A percentile compares a stretch with the other conserved stretches of the same genome.
Evolutionary conservation across 2,888 invertebrate species (phyloP).

Genomic region (Drymonia ruficornis): DNA sequence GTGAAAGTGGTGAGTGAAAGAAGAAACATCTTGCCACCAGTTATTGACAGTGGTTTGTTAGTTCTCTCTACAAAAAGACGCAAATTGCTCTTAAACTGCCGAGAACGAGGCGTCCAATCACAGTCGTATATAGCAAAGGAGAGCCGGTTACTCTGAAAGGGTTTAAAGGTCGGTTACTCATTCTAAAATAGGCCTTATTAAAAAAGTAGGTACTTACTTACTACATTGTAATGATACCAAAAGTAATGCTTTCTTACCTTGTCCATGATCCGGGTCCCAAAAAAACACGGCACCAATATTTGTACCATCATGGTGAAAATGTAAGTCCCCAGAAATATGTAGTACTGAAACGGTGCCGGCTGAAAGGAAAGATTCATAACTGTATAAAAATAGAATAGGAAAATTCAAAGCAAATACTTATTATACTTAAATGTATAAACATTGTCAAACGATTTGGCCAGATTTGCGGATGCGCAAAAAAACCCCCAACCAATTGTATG

Average conservation of each 20-base stretch:
- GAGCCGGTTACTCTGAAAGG: slow-evolving; percentile 58
- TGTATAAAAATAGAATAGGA: neutral
- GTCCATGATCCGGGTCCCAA: slow-evolving; percentile 59
- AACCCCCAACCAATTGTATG: too few relatives aligned
- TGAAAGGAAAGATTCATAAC: slow-evolving; percentile 33
- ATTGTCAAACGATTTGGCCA: too few relatives aligned
- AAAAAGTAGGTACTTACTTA: too few relatives aligned
- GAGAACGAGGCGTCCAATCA: slow-evolving; percentile 60
- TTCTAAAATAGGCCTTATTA: too few relatives aligned
- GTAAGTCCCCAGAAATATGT: slow-evolving; percentile 59
- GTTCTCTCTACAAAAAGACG: slow-evolving; percentile 60
- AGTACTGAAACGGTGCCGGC: slow-evolving; percentile 58
- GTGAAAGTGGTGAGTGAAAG: slow-evolving; percentile 64
- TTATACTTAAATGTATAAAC: too few relatives aligned
- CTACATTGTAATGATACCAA: too few relatives aligned
- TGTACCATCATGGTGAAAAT: slow-evolving; percentile 55
- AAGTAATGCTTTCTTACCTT: slow-evolving; percentile 47
- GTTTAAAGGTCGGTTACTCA: neutral
- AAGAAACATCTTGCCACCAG: slow-evolving; percentile 65
- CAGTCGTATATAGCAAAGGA: slow-evolving; percentile 59
- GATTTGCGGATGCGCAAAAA: too few relatives aligned
- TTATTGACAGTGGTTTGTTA: slow-evolving; percentile 58
- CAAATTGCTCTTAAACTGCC: slow-evolving; percentile 61
- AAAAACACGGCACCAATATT: slow-evolving; percentile 67
- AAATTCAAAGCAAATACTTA: too few relatives aligned